Evolutionary conservation across 2,113 vertebrate genomes (phyloP).

Genomic region (Sander lucioperca): DNA sequence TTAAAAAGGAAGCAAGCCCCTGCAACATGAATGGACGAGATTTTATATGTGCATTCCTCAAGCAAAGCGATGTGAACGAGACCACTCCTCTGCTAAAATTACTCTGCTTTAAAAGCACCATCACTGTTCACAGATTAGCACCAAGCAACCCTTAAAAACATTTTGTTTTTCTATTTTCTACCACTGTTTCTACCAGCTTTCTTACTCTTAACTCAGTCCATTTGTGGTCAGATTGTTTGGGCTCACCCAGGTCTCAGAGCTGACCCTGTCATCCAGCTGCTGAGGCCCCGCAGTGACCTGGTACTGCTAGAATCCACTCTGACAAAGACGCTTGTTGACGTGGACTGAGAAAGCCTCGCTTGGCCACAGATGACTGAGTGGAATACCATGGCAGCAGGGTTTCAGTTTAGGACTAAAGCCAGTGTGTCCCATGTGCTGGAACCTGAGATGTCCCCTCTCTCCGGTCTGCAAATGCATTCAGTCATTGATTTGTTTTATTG

Average conservation of each 20-base stretch:
- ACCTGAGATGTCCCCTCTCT: conserved; percentile 64
- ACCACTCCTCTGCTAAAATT: conserved; percentile 27
- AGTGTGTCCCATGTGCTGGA: conserved; percentile 47
- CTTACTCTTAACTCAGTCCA: conserved; percentile 5
- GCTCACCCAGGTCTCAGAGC: conserved; percentile 32
- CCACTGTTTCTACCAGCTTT: conserved; percentile 34
- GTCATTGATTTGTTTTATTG: conserved; percentile 68
- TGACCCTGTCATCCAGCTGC: conserved; percentile 27
- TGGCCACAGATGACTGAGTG: conserved; percentile 30
- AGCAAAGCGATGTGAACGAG: conserved; percentile 19
- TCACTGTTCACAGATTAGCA: conserved; percentile 11
- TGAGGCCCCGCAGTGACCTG: conserved; percentile 1
- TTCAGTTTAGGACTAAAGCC: conserved; percentile 17
- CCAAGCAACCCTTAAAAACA: neutral
- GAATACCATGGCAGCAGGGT: conserved; percentile 29
- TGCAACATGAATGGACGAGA: conserved; percentile 1
- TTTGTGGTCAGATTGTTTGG: conserved; percentile 15
- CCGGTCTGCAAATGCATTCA: conserved; percentile 51
- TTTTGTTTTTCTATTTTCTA: conserved; percentile 26
- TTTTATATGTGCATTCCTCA: conserved; percentile 50
- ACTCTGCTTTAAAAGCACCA: conserved; percentile 24
- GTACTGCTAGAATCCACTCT: conserved; percentile 22
- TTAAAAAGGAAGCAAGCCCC: conserved; percentile 16
- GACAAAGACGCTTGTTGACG: conserved; percentile 46
- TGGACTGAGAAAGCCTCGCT: conserved; percentile 36